Base-by-base conservation (phyloP, 2,888 invertebrate genomes). In the Pegoplata infirma region DNA sequence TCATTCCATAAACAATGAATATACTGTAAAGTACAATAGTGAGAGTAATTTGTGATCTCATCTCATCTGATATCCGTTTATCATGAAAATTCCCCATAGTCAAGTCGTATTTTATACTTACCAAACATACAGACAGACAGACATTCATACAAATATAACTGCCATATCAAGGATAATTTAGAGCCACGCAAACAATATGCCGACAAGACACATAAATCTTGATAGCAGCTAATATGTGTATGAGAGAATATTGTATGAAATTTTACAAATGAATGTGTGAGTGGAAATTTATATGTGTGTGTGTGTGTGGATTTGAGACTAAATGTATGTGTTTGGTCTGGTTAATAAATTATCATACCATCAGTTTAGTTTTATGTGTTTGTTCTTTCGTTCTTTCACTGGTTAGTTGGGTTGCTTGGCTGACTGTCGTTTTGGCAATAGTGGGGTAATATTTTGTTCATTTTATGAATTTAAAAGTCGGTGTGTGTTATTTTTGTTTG, bases 141-240 rank as follows among this genome's bases (percentile, higher is more conserved):
- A 28, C 16, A 23, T 5, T 55, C 16, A 32, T 16, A 19, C 3
- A 17, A 40, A 25, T 46, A 40, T 56, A 68, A 47, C 36, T 44
- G 58, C 23, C 68, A 75, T 67, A 74, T 74, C 76, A 67, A 76
- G 82, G 77, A 81, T 80, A 81, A 82, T 83, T 81, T 82, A 82
- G 82, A 81, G 80, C 77, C 78, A 82, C 75, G 73, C 80, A 80
- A 78, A 81, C 76, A 80, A 80, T 82, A 81, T 81, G 82, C 80
- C 80, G 80, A 74, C 78, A 71, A 79, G 79, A 80, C 76, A 66
- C 80, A 81, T 81, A 81, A 81, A 81, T 81, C 81, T 81, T 80
- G 80, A 81, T 81, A 74, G 74, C 66, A 71, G 74, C 80, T 80
- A 81, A 80, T 76, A 80, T 80, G 76, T 73, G 76, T 73, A 44